Conservation (phyloP, 2,113 vertebrate species). For the Oxyruncus cristatus region DNA sequence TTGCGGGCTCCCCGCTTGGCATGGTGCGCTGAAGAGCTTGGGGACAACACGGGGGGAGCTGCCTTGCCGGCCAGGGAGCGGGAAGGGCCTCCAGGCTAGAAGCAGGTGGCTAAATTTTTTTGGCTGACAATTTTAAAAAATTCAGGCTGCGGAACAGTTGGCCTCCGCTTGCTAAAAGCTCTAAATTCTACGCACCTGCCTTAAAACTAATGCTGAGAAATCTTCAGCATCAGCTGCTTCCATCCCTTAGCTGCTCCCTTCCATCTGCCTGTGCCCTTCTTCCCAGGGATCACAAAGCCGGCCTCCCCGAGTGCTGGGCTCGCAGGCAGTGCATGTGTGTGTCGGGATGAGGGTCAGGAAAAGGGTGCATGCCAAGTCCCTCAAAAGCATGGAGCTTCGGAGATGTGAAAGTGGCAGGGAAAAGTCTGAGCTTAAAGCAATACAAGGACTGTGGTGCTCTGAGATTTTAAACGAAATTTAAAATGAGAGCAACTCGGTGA, state of each 20-base stretch:
- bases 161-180: background rate
- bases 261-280: background rate
- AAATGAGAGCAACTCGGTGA: background rate
- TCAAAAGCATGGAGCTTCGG: conserved; percentile 1
- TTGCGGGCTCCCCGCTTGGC: conserved; percentile 46
- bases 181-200: background rate
- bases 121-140: background rate
- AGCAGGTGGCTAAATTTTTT: conserved; percentile 10
- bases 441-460: background rate
- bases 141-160: background rate
- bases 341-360: background rate
- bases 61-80: background rate
- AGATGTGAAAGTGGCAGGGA: background rate
- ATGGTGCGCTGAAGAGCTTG: conserved; percentile 50
- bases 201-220: background rate
- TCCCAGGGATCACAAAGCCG: background rate
- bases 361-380: background rate
- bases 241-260: background rate
- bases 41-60: background rate
- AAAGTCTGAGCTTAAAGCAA: background rate
- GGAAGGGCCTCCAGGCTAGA: background rate
- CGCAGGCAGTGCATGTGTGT: background rate
- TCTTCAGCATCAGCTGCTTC: conserved; percentile 8
- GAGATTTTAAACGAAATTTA: background rate
- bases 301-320: background rate